phyloP scores from a whole-genome alignment of 2,113 vertebrate genomes.

The Cyanoderma ruficeps region DNA sequence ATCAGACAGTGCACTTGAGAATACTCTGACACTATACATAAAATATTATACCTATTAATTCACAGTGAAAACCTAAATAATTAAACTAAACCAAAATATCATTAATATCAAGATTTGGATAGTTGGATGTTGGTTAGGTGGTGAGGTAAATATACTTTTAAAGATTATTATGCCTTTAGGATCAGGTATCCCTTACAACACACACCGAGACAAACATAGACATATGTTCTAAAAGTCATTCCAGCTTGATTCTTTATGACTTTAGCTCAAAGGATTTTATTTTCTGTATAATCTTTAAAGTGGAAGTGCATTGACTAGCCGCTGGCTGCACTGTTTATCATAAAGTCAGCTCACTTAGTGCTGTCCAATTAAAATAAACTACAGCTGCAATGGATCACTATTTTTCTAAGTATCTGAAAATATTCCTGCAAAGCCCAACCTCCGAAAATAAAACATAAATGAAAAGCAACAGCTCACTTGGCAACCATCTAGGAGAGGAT shows the following conservation, averaged over 20 bases:
- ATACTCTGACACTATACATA: background rate
- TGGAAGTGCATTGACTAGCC: background rate
- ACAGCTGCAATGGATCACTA: constrained; percentile 38
- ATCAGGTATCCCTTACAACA: background rate
- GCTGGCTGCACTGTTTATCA: constrained; percentile 28
- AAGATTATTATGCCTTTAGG: background rate
- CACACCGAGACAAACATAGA: background rate
- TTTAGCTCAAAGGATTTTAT: constrained; percentile 18
- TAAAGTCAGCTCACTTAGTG: constrained; percentile 31
- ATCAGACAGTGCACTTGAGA: background rate
- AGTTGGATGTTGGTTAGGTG: background rate
- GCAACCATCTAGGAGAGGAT: constrained; percentile 19
- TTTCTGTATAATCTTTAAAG: constrained; percentile 50
- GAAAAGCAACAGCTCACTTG: constrained; percentile 54
- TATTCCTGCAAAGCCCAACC: background rate
- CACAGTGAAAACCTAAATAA: constrained; percentile 24
- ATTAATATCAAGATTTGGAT: background rate
- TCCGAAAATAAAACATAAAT: background rate
- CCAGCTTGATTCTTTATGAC: background rate
- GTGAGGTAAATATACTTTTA: background rate
- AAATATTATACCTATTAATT: constrained; percentile 21
- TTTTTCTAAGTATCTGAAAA: constrained; percentile 34
- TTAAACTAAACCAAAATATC: background rate
- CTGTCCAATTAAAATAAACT: constrained; percentile 38
- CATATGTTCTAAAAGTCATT: background rate